Percentiles rank a stretch among this genome's conserved stretches.
Evolutionary conservation across 2,888 invertebrate species (phyloP).

Genomic region (Allolobophora icterica): DNA sequence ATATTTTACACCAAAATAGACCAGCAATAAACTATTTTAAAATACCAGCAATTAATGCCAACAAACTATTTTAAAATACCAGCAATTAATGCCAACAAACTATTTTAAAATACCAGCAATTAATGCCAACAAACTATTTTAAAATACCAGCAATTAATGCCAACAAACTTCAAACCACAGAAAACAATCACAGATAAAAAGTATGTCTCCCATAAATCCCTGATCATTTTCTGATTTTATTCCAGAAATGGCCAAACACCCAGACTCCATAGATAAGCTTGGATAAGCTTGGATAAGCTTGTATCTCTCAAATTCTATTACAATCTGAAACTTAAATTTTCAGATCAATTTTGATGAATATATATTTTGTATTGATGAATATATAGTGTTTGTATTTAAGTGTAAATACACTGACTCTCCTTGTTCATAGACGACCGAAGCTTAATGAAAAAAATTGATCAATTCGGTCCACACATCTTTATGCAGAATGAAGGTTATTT

Average conservation of each 20-base stretch:
- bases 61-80: no score
- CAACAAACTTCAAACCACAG: no score
- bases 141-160: no score
- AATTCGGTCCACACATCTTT: slow-evolving; percentile 17
- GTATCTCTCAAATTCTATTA: background rate
- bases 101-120: no score
- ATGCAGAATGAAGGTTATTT: background rate
- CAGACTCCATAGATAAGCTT: background rate
- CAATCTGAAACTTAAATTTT: background rate
- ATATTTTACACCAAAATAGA: no score
- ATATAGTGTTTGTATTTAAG: background rate
- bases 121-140: no score
- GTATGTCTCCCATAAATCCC: background rate
- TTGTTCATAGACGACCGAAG: background rate
- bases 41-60: no score
- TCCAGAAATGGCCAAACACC: background rate
- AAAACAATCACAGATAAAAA: no score
- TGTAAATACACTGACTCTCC: background rate
- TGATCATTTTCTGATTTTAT: background rate
- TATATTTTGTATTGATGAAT: no score
- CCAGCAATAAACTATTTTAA: no score
- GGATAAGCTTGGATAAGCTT: background rate
- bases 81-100: no score
- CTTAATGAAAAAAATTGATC: background rate
- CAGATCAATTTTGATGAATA: background rate